Conservation (phyloP, 2,888 invertebrate species). For the Drosophila vallismaia region DNA sequence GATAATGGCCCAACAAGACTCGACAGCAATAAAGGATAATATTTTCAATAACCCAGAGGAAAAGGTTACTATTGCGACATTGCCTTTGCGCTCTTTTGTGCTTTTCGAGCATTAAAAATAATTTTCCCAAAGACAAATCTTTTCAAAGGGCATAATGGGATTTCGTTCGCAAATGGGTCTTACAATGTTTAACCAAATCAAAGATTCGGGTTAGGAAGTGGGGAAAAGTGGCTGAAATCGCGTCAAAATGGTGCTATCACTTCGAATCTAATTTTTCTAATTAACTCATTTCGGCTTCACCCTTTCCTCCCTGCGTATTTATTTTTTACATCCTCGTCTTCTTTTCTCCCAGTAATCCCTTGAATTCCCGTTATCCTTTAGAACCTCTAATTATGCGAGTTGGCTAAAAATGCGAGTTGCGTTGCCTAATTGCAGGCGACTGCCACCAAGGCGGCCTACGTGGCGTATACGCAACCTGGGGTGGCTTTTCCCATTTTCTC, state of each 20-base stretch:
- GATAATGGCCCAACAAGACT: slow-evolving; percentile 32
- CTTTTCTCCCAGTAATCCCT: slow-evolving; percentile 1
- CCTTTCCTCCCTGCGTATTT: neutral
- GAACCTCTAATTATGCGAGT: slow-evolving; percentile 32
- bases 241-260: neutral
- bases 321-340: neutral
- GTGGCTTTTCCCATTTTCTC: slow-evolving; percentile 13
- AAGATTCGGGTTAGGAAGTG: neutral
- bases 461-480: slow-evolving; percentile 29
- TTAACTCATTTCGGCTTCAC: slow-evolving; percentile 39
- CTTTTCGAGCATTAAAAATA: slow-evolving; percentile 12
- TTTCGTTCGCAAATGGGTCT: neutral
- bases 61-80: slow-evolving; percentile 20
- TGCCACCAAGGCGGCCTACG: slow-evolving; percentile 18
- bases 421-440: slow-evolving; percentile 28
- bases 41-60: slow-evolving; percentile 30
- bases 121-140: slow-evolving; percentile 4
- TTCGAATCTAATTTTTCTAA: slow-evolving; percentile 33
- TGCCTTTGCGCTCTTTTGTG: neutral
- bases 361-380: neutral
- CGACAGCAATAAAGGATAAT: slow-evolving; percentile 38
- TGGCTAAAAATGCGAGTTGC: slow-evolving; percentile 12
- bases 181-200: neutral
- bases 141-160: neutral
- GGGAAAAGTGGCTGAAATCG: neutral